These are phyloP conservation scores for Goniozus legneri DNA, from an alignment of 1,140 invertebrate genomes.

Conservation along the genomic window DNA sequence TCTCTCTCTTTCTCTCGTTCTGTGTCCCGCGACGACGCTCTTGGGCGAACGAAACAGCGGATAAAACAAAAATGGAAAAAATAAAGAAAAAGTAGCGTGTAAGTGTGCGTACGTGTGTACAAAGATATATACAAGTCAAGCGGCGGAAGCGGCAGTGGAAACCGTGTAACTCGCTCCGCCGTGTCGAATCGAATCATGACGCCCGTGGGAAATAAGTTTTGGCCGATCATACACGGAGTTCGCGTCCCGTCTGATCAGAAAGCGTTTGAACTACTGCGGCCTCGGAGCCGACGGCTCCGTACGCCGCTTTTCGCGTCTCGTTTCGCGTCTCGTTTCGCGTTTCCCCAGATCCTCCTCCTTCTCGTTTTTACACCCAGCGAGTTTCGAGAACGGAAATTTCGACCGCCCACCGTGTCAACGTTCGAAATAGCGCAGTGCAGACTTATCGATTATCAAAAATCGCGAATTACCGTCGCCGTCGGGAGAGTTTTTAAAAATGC, in stretches of 20 bases:
- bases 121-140: too few species aligned
- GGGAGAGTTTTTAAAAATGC: too few species aligned
- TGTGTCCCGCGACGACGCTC: constrained; percentile 14
- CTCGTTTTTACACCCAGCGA: too few species aligned
- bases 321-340: neutral
- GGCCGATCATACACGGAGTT: constrained; percentile 34
- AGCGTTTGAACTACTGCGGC: constrained; percentile 18
- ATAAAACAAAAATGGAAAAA: constrained; percentile 2
- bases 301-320: neutral
- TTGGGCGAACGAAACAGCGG: constrained; percentile 4
- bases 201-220: constrained; percentile 50
- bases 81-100: constrained; percentile 1
- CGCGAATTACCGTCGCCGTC: too few species aligned
- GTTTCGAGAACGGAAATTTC: too few species aligned
- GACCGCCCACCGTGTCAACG: too few species aligned
- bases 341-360: neutral
- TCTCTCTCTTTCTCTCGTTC: constrained; percentile 13
- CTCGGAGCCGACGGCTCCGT: neutral
- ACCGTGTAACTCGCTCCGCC: constrained; percentile 14
- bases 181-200: constrained; percentile 45
- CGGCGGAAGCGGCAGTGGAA: constrained; percentile 14
- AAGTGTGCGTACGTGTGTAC: too few species aligned
- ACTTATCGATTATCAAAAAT: too few species aligned
- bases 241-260: constrained; percentile 20
- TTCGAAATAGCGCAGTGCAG: too few species aligned